These are phyloP conservation scores for Trachelus troglodyta DNA, from an alignment of 2,888 invertebrate species.

Conservation along the genomic window DNA sequence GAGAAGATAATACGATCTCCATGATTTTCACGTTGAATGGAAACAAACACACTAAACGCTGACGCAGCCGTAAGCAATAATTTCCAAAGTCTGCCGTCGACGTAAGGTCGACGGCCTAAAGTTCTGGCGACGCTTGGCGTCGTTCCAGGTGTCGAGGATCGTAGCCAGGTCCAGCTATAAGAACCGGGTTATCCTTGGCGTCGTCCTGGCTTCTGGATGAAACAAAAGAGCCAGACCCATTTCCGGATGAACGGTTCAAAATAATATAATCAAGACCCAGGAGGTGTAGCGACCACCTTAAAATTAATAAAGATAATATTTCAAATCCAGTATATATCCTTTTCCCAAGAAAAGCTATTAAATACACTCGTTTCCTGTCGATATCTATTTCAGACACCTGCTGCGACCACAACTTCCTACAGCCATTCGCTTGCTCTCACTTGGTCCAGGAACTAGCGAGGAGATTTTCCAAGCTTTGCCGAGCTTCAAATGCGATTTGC, in stretches of 20 bases:
- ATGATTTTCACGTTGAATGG: constrained; percentile 28
- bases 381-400: not conserved
- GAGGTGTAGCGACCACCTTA: too few species aligned
- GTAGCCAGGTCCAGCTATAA: constrained; percentile 26
- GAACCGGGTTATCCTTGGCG: constrained; percentile 44
- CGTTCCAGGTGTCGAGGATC: constrained; percentile 63
- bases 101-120: constrained; percentile 53
- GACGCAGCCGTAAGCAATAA: constrained; percentile 56
- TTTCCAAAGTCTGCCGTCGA: constrained; percentile 61
- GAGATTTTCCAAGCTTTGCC: not conserved
- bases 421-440: not conserved
- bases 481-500: constrained; percentile 10
- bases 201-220: constrained; percentile 37
- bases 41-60: constrained; percentile 60
- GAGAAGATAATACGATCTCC: too few species aligned
- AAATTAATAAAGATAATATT: too few species aligned
- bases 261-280: too few species aligned
- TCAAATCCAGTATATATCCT: too few species aligned
- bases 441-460: not conserved
- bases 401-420: not conserved
- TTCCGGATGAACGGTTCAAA: too few species aligned
- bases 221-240: constrained; percentile 30
- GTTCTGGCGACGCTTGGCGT: constrained; percentile 51
- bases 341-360: too few species aligned
- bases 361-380: not conserved